Base-by-base conservation (phyloP, 2,888 invertebrate species). In the Spialia ferax region DNA sequence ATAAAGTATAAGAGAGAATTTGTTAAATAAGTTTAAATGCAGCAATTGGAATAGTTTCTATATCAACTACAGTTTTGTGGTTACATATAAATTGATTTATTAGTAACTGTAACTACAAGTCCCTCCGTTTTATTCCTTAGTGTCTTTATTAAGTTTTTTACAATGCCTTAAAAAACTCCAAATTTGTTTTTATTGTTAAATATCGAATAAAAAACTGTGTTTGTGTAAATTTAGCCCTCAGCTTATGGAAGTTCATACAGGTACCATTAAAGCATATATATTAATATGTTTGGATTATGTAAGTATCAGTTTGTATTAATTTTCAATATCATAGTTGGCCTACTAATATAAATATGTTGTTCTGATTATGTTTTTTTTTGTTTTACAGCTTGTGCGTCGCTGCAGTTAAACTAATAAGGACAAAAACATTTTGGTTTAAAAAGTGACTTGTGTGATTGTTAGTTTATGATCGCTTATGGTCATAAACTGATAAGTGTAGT, bases 401-500 rank as follows among this genome's bases (percentile, higher is more conserved):
- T 63, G 71, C 66, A 79, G 74, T 22, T 7, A 70, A 66, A 68
- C 61, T 66, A 61, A 63, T 64, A 60, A 64, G 67, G 67, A 70
- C 54, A 26, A 38, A 62, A 69, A 22, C 50, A 64, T 66, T 60
- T 62, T 70, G 0, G 69, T 45, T 76, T 71, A 70, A 72, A 68
- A 70, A 69, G 67, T 81, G 73, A 78, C 60, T n/a, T 45, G 66
- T 65, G 64, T 64, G 57, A 50, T 66, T 45, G 50, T 66, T 69
- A 80, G 87, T 88, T 87, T 88, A 89, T 89, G 88, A 83, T 83
- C 81, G 75, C 73, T 81, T 76, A 71, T 82, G 88, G 84, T 85
- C 90, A 90, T 91, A 90, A 87, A 91, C 88, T 83, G 79, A 77
- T 79, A 81, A 91, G 91, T 93, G 91, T 91, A 88, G 92, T 91